These are phyloP conservation scores for Brachionus plicatilis DNA, from an alignment of 1,140 invertebrate species.

Conservation along the genomic window DNA sequence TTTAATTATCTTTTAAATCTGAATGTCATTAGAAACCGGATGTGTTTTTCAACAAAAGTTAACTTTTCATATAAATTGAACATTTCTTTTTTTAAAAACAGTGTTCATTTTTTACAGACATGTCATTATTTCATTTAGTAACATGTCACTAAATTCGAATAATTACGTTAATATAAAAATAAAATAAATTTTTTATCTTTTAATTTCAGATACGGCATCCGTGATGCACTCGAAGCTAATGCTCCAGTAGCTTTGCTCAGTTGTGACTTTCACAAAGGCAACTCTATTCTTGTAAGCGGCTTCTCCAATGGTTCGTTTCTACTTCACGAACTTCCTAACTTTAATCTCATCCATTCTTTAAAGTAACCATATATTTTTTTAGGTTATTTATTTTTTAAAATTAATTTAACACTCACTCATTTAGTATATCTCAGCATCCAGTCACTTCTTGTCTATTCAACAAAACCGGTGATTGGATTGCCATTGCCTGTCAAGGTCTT, in stretches of 20 bases:
- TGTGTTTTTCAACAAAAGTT: too few relatives aligned
- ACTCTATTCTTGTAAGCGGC: conserved; percentile 73
- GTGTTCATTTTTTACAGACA: too few relatives aligned
- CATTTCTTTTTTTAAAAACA: too few relatives aligned
- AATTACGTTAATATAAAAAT: not conserved
- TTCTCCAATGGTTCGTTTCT: conserved; percentile 77
- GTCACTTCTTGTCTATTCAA: conserved; percentile 78
- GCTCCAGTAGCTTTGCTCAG: conserved; percentile 43
- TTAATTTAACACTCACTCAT: conserved; percentile 33
- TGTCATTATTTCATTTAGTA: too few relatives aligned
- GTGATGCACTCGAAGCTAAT: conserved; percentile 12
- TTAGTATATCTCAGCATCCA: conserved; percentile 69
- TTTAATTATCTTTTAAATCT: too few relatives aligned
- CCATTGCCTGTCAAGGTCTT: conserved; percentile 67
- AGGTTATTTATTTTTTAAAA: not conserved
- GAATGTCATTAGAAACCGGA: too few relatives aligned
- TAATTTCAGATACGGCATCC: not conserved
- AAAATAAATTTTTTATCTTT: not conserved
- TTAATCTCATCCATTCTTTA: conserved; percentile 82
- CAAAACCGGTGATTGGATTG: conserved; percentile 85
- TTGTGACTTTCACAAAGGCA: conserved; percentile 72
- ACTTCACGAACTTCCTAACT: conserved; percentile 84
- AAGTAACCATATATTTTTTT: conserved; percentile 54
- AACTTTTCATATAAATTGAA: too few relatives aligned
- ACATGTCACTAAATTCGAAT: too few relatives aligned